Evolutionary conservation across 2,888 invertebrate genomes (phyloP), one percentile per base, ranked within the genome.

Genomic region (Calameuta pallipes): DNA sequence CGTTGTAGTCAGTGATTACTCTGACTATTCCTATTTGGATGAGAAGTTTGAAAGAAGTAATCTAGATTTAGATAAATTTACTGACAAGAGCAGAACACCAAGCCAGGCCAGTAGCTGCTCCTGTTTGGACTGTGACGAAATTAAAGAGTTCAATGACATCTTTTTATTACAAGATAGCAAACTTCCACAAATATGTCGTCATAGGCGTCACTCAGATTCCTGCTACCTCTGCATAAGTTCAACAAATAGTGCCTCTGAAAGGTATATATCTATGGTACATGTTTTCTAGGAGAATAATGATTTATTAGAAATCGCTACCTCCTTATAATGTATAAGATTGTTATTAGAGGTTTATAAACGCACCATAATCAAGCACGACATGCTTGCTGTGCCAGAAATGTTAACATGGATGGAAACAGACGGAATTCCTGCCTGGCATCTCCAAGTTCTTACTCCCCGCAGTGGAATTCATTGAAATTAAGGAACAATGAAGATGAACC

Each of bases 1-100:
- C 78, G 97, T 97, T 74, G 96, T 97, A 4, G 96, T 97, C 71
- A 97, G 96, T 87, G 97, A 97, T 90, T 97, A 97, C 88, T 96
- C 96, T 0, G 97, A 97, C 87, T 96, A 95, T 86, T 91, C 90
- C 33, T 91, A 90, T 82, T 78, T 89, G 41, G 90, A 91, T 37
- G 91, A 90, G 76, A 88, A 87, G 30, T 87, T 87, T 71, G 91
- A 91, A 69, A 85, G 90, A 35, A 89, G 85, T 77, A 89, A 90
- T 79, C 81, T 86, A 33, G 90, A 90, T 33, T 83, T 92, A 41
- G 91, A 91, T 33, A 90, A 88, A 71, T 88, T 85, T 31, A 89
- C 88, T 36, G 86, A 85, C 34, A 87, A 84, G 4, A 88, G 87
- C 13, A 86, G 86, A 12, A 87, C 87, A 4, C 80, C 83, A 15